Evolutionary conservation across 2,797 vertebrate genomes (phyloP).

Genomic region (Octomys mimax): DNA sequence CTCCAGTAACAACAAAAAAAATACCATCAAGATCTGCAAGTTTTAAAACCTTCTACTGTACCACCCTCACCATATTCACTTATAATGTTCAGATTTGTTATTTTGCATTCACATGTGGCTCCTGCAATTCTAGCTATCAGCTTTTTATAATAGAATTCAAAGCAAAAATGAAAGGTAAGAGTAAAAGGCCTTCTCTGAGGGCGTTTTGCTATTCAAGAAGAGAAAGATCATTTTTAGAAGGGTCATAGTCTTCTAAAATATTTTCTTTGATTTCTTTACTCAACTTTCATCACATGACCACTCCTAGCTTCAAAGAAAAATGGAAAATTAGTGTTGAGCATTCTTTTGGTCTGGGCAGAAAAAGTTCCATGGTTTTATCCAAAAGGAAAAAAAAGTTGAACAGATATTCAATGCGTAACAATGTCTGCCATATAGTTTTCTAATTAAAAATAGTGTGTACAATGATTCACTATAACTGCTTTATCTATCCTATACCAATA

Average conservation of each 20-base stretch:
- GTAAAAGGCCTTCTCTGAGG: neutral
- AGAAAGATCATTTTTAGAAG: slow-evolving; percentile 12
- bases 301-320: neutral
- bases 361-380: neutral
- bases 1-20: neutral
- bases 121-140: neutral
- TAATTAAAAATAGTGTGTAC: neutral
- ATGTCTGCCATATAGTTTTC: slow-evolving; percentile 20
- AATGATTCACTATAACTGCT: neutral
- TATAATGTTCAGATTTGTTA: neutral
- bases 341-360: neutral
- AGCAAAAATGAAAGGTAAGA: neutral
- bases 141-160: neutral
- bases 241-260: neutral
- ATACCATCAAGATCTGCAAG: too few relatives aligned
- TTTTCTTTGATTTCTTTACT: neutral
- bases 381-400: neutral
- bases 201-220: neutral
- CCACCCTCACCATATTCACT: neutral
- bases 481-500: neutral
- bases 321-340: neutral
- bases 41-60: neutral
- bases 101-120: neutral
- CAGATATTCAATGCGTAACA: neutral
- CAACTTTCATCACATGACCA: neutral